Evolutionary conservation across 2,888 invertebrate species (phyloP).

Genomic region (Tridacna gigas): DNA sequence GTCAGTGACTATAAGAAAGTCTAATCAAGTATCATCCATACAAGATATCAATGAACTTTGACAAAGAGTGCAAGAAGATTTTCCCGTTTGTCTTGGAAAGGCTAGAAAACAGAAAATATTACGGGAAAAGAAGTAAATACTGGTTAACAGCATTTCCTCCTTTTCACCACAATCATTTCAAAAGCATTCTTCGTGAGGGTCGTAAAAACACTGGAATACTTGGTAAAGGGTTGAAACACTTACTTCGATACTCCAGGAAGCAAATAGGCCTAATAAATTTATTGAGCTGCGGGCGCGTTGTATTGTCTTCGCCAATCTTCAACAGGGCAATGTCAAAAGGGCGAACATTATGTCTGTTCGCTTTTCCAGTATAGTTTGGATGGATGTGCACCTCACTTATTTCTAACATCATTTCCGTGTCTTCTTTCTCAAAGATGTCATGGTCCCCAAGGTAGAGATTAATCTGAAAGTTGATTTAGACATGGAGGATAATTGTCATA

Average conservation of each 20-base stretch:
- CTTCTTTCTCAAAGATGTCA: constrained; percentile 10
- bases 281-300: constrained; percentile 25
- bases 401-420: constrained; percentile 22
- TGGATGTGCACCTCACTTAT: constrained; percentile 36
- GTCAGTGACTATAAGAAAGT: too few relatives aligned
- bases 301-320: constrained; percentile 37
- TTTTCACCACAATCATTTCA: too few relatives aligned
- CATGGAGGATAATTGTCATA: too few relatives aligned
- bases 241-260: constrained; percentile 19
- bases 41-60: too few relatives aligned
- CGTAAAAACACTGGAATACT: too few relatives aligned
- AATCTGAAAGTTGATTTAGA: background rate
- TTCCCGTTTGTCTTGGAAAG: too few relatives aligned
- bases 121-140: too few relatives aligned
- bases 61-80: too few relatives aligned
- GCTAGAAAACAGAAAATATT: too few relatives aligned
- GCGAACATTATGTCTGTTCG: constrained; percentile 25
- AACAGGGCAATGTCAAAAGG: constrained; percentile 55
- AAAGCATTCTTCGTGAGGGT: too few relatives aligned
- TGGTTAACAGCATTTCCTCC: too few relatives aligned
- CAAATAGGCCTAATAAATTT: constrained; percentile 54
- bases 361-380: constrained; percentile 42
- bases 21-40: too few relatives aligned
- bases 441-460: constrained; percentile 31
- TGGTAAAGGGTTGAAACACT: background rate